Base-by-base conservation (phyloP, 2,888 invertebrate species). In the Mythimna vitellina region DNA sequence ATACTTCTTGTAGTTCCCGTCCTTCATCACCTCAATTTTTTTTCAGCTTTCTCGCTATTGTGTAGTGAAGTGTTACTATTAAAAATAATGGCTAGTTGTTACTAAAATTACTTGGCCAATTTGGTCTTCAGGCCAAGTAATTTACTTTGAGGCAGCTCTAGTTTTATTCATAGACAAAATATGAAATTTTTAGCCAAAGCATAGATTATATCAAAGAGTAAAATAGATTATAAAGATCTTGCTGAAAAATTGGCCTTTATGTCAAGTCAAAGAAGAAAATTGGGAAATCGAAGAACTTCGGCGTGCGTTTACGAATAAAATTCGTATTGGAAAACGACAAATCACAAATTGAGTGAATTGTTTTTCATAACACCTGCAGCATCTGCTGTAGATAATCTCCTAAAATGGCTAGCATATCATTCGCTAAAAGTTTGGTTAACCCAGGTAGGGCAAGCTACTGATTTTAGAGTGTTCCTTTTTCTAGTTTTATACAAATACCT, bases 381-480 rank as follows among this genome's bases (percentile, higher is more conserved):
- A 74, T 81, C 82, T 78, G 87, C 88, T 91, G 88, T 87, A 82
- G 85, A 81, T 65, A 69, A 54, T 57, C 8, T 70, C 65, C 25
- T 73, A 89, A 77, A 85, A 96, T 96, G 96, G 93, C 96, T 85
- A 94, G 94, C 76, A 92, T 96, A 90, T 91, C 95, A 66, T 93
- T 95, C 84, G 96, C 95, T 61, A 96, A 95, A 92, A 96, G 92
- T 93, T 94, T 96, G 93, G 95, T 96, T 92, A 96, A 91, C 90
- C 96, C 96, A 92, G 96, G 96, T 96, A 93, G 76, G 66, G 54
- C 42, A 10, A 67, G 51, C 56, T 51, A 2, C 46, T 29, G 14
- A 53, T 53, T 51, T 68, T 29, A 12, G 7, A 17, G 4, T 32
- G 49, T 17, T 25, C n/a, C 12, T 7, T 29, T 22, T 29, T 22